A percentile compares a stretch with the other conserved stretches of the same genome.
Evolutionary conservation across 2,113 vertebrate species (phyloP).

Genomic region (Pristiophorus japonicus): DNA sequence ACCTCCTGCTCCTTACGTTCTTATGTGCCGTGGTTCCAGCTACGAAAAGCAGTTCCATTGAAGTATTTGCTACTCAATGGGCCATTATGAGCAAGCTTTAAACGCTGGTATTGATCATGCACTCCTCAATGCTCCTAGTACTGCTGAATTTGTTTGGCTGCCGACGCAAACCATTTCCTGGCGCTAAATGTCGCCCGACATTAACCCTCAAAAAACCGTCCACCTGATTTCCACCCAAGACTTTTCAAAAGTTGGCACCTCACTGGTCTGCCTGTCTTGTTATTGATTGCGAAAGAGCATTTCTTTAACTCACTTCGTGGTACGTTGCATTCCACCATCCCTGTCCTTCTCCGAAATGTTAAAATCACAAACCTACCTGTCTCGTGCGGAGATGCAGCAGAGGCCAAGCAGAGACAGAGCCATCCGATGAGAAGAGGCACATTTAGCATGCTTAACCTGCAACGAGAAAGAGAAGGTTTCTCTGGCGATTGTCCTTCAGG

Average conservation of each 20-base stretch:
- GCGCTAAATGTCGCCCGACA: too few species aligned
- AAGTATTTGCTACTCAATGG: too few species aligned
- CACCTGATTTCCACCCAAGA: too few species aligned
- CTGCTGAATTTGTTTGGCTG: too few species aligned
- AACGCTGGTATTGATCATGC: too few species aligned
- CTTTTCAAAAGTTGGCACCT: background rate
- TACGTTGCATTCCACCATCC: background rate
- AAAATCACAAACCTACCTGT: background rate
- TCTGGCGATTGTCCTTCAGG: background rate
- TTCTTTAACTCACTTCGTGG: background rate
- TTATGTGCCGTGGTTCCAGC: too few species aligned
- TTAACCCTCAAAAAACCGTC: too few species aligned
- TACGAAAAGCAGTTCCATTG: too few species aligned
- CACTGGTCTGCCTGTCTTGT: background rate
- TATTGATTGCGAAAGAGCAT: background rate
- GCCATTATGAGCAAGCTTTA: too few species aligned
- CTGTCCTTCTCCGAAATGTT: background rate
- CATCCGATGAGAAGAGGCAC: conserved; percentile 47
- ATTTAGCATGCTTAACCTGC: conserved; percentile 57
- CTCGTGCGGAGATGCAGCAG: background rate
- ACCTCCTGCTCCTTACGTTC: too few species aligned
- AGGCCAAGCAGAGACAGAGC: conserved; percentile 51
- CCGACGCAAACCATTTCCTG: too few species aligned
- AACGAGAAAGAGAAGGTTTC: background rate
- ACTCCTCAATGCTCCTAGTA: too few species aligned